phyloP scores from a whole-genome alignment of 2,113 vertebrate genomes.

The Microtus richardsoni region DNA sequence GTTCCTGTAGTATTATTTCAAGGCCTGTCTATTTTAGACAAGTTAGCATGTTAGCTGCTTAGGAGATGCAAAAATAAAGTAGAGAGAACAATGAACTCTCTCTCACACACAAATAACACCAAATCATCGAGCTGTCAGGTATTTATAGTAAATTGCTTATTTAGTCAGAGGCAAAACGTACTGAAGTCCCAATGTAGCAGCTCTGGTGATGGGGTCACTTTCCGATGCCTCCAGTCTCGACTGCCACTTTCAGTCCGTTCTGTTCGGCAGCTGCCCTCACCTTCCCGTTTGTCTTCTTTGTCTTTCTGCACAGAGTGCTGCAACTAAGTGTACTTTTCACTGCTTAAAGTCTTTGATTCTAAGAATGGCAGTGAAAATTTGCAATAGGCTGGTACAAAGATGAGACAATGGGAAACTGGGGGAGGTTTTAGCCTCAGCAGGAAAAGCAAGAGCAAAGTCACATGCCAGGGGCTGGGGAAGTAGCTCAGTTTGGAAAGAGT shows the following conservation, averaged over 20 bases:
- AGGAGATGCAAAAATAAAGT: background rate
- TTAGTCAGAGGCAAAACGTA: background rate
- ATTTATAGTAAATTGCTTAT: background rate
- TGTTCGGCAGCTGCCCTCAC: background rate
- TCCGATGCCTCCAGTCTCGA: background rate
- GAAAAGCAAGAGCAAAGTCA: background rate
- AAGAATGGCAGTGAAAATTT: background rate
- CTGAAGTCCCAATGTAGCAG: background rate
- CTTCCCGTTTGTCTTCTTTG: background rate
- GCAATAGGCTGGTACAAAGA: background rate
- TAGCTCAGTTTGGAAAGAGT: background rate
- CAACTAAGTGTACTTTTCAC: background rate
- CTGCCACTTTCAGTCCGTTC: background rate
- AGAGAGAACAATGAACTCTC: background rate
- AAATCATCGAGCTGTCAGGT: background rate
- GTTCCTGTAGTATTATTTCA: background rate
- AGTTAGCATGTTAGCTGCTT: background rate
- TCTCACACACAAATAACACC: background rate
- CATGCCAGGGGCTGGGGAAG: too few relatives aligned
- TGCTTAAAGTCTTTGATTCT: background rate
- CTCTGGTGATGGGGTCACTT: background rate
- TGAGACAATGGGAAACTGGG: background rate
- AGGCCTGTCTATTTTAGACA: background rate
- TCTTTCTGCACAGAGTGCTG: background rate
- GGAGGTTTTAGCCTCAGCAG: background rate